Evolutionary conservation across 2,113 vertebrate species (phyloP), one percentile per base, ranked within the genome.

Genomic region (Crotalus helleri): DNA sequence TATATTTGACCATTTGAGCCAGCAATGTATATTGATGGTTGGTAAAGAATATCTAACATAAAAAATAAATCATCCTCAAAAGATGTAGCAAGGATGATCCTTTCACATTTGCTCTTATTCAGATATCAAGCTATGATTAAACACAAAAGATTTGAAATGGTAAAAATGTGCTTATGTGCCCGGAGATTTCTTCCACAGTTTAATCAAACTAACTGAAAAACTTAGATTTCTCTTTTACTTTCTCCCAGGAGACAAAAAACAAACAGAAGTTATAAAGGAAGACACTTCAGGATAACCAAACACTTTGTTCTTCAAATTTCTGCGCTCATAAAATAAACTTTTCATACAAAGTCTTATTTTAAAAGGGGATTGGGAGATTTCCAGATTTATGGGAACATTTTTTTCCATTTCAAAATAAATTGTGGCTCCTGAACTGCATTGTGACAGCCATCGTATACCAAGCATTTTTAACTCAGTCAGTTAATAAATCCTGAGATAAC

Each of bases 1-100:
- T 33, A 96, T 95, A 94, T 93, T 55, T 95, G 97, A 94, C 95
- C 96, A 95, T 64, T 95, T 97, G 94, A 95, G 95, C 95, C 96
- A 97, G 96, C 96, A 96, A 96, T 95, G 51, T 81, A 55, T 58
- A 85, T 92, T 0, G 0, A 92, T 92, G 94, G 93, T 97, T 92
- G 94, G 95, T 93, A 94, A 94, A 89, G 17, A 12, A 88, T n/a
- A 69, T 54, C 94, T 91, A 94, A 92, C 95, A 91, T 90, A 95
- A 92, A 89, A 29, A 54, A 39, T 23, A 89, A 91, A 96, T 94
- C 12, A 93, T 91, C 91, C 17, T 94, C 33, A 93, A 90, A 94
- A 92, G 91, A 93, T 85, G 55, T 10, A 92, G 64, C 88, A 91
- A 24, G 29, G 94, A n/a, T 13, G 29, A 88, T 94, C 90, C 33